Evolutionary conservation across 2,113 vertebrate species (phyloP).

Genomic region (Etheostoma cragini): DNA sequence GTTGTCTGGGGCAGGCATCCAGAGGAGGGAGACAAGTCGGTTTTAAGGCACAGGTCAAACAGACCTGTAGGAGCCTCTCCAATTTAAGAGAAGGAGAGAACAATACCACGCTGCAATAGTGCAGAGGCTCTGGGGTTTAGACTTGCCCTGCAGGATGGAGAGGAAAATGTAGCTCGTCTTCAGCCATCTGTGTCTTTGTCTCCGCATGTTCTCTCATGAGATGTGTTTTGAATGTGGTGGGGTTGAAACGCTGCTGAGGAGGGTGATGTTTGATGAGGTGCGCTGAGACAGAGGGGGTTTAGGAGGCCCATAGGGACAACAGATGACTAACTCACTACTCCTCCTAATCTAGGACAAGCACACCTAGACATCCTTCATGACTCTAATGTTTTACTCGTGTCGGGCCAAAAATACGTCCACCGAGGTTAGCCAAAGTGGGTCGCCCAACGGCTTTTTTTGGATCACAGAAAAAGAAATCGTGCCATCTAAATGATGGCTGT

Average conservation of each 20-base stretch:
- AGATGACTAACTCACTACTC: conserved; percentile 81
- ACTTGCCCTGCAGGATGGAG: conserved; percentile 60
- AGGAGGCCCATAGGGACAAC: conserved; percentile 66
- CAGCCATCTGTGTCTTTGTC: conserved; percentile 77
- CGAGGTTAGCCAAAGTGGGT: conserved; percentile 87
- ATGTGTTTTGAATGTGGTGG: conserved; percentile 60
- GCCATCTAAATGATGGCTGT: conserved; percentile 85
- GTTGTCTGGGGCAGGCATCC: conserved; percentile 69
- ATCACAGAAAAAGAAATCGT: conserved; percentile 84
- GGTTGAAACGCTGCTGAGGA: conserved; percentile 73
- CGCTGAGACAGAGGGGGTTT: conserved; percentile 62
- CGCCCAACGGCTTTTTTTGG: conserved; percentile 85
- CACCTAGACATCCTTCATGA: conserved; percentile 86
- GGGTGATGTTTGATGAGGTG: conserved; percentile 80
- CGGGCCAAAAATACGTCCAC: conserved; percentile 84
- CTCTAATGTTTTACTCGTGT: conserved; percentile 84
- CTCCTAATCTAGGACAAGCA: conserved; percentile 85
- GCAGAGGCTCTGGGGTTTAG: conserved; percentile 41
- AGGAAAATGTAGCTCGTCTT: conserved; percentile 60
- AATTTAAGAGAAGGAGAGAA: conserved; percentile 23
- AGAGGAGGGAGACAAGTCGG: conserved; percentile 42
- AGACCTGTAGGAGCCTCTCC: conserved; percentile 62
- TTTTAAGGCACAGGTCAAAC: conserved; percentile 69
- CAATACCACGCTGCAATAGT: conserved; percentile 1
- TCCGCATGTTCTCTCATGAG: conserved; percentile 60